Base-by-base conservation (phyloP, 2,113 vertebrate genomes). In the Formicarius rufipectus region DNA sequence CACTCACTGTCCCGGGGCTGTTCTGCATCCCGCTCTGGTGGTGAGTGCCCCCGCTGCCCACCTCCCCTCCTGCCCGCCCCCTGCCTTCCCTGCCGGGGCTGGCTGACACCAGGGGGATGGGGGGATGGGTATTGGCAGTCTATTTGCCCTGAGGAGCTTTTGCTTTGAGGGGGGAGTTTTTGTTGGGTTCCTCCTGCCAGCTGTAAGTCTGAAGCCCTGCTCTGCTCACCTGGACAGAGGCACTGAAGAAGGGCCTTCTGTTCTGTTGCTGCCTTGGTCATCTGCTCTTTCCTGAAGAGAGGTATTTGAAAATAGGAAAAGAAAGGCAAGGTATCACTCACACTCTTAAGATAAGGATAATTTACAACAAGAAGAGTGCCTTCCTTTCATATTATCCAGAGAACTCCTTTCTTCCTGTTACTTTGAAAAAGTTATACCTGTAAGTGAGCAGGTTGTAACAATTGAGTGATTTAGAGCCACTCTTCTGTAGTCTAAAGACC, bases 21-120 rank as follows among this genome's bases (percentile, higher is more conserved):
- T 76, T 99, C 49, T 98, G 93, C 80, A 21, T 97, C 13, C 98
- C 96, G 28, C 94, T 99, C 14, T 99, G 99, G 99, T 99, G 99
- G 99, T 99, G 97, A 98, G 99, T 97, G 78, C 67, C 74, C 81
- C 6, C 19, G 4, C 66, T 71, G 17, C 78, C 67, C 59, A 30
- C 30, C 77, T 40, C 66, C 55, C 63, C 59, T 40, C 62, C 49
- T 1, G 1, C 55, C 49, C 2, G 1, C 55, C 47, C 4, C 31
- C 7, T 6, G 49, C 66, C 50, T 35, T 11, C 7, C 21, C 5
- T 12, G 21, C 66, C 11, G 2, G 28, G 31, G 18, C 42, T 30
- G 62, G 62, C 33, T 33, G 1, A 6, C 5, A 73, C 17, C 39
- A 47, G 72, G 63, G 44, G 28, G 17, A 33, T n/a, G 16, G 78